Base-by-base conservation (phyloP, 2,888 invertebrate genomes). In the Drosophila mulleri region DNA sequence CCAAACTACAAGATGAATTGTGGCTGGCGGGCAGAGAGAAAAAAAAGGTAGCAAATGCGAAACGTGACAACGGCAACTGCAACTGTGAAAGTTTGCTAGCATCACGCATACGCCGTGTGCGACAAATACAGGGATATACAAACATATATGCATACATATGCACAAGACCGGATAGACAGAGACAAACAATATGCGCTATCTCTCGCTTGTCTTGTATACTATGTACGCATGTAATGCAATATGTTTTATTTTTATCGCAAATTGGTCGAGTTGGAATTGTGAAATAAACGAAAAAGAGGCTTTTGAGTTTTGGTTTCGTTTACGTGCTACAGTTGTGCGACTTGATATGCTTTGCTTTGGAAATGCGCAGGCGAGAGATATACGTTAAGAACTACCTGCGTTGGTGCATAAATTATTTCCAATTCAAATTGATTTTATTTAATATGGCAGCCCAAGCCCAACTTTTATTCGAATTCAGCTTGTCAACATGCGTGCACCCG, bases 241-340 rank as follows among this genome's bases (percentile, higher is more conserved):
- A 78, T 83, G 83, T 83, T 85, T 83, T 85, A 78, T 82, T 83
- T 83, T 84, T 85, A 84, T 85, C 85, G 74, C 83, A 85, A 82
- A 84, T 84, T 84, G 85, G 80, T 85, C 75, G 82, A 78, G 73
- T 82, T 69, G 67, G 54, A 60, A 48, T 11, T n/a, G 54, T 41
- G 39, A 54, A 41, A 54, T 39, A 39, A 39, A 26, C 39, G 39
- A 9, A 35, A 6, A 35, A 23, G 20, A 41, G 39, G 41, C 9
- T 23, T 37, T 42, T 26, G 32, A 61, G 60, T 54, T 41, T 48
- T 52, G 37, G 29, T 58, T 63, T 71, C 70, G 66, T 67, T 76
- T 70, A 80, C 80, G 69, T 72, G 75, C 67, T 63, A 61, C 67
- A 64, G 14, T 60, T 62, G 65, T n/a, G n/a, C n/a, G 59, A 61